Evolutionary conservation across 2,888 invertebrate genomes (phyloP).

Genomic region (Didymodactylos carnosus): DNA sequence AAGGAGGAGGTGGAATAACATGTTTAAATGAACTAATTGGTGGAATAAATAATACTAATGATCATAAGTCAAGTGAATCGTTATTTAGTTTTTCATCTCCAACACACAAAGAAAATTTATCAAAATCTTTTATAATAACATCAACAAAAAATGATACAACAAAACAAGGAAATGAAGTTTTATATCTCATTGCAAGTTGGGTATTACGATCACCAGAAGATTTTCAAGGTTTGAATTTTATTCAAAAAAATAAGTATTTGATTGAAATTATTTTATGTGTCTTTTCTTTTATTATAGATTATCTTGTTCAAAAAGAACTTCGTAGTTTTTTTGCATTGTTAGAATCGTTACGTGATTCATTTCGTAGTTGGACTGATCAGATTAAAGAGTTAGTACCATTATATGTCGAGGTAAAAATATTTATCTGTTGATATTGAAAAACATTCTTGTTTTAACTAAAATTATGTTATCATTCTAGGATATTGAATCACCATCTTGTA

Average conservation of each 20-base stretch:
- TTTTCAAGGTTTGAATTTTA: slow-evolving; percentile 2
- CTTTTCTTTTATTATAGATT: background rate
- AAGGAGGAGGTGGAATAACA: too few species aligned
- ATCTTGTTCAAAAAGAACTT: slow-evolving; percentile 5
- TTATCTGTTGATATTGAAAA: too few species aligned
- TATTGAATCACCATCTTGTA: background rate
- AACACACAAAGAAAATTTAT: background rate
- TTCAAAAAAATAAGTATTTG: background rate
- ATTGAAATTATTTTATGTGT: background rate
- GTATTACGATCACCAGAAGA: slow-evolving; percentile 12
- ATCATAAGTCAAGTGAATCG: background rate
- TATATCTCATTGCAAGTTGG: slow-evolving; percentile 6
- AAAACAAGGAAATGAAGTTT: slow-evolving; percentile 8
- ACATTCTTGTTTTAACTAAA: too few species aligned
- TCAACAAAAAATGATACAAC: background rate
- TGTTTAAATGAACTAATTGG: background rate
- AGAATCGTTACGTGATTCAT: slow-evolving; percentile 10
- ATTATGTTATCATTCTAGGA: background rate
- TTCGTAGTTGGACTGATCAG: slow-evolving; percentile 10
- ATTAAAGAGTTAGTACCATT: slow-evolving; percentile 1
- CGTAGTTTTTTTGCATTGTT: slow-evolving; percentile 3
- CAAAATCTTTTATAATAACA: background rate
- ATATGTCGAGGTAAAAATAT: too few species aligned
- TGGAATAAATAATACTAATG: background rate
- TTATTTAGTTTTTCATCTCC: background rate